Conservation (phyloP, 2,888 invertebrate species). For the Ethmia dodecea region DNA sequence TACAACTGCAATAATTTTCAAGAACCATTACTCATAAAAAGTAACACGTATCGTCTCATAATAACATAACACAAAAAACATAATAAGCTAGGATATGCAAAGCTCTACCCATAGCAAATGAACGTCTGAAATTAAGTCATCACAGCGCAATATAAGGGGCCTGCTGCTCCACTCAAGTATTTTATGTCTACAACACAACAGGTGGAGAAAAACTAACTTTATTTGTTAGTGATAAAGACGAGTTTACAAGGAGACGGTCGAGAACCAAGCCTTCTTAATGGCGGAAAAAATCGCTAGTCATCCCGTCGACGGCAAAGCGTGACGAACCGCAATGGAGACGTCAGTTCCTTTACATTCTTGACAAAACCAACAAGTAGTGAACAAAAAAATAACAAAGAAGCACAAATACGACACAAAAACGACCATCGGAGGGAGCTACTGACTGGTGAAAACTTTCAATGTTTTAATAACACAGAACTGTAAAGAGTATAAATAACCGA, state of each 20-base stretch:
- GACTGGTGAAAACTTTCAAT: slow-evolving; percentile 1
- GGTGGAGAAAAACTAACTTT: slow-evolving; percentile 6
- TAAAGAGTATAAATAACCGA: too few relatives aligned
- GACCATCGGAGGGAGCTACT: slow-evolving; percentile 9
- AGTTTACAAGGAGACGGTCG: slow-evolving; percentile 1
- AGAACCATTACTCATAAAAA: slow-evolving; percentile 2
- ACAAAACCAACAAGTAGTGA: slow-evolving; percentile 70
- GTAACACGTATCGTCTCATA: slow-evolving; percentile 6
- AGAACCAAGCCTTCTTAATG: slow-evolving; percentile 21
- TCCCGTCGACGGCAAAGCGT: slow-evolving; percentile 54
- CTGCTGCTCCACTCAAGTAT: slow-evolving; percentile 33
- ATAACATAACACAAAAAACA: slow-evolving; percentile 8
- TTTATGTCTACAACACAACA: slow-evolving; percentile 20
- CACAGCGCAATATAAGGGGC: slow-evolving; percentile 54
- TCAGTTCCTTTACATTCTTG: slow-evolving; percentile 63
- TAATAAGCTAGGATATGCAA: slow-evolving; percentile 14
- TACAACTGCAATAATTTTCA: background rate
- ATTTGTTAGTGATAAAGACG: slow-evolving; percentile 1
- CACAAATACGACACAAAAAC: slow-evolving; percentile 14
- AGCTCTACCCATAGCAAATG: slow-evolving; percentile 44
- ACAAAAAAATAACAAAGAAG: slow-evolving; percentile 39
- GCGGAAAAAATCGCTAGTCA: slow-evolving; percentile 66
- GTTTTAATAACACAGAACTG: too few relatives aligned
- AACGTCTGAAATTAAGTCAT: slow-evolving; percentile 61
- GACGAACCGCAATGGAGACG: slow-evolving; percentile 67